Evolutionary conservation across 2,113 vertebrate species (phyloP).

Genomic region (Actinemys pallida): DNA sequence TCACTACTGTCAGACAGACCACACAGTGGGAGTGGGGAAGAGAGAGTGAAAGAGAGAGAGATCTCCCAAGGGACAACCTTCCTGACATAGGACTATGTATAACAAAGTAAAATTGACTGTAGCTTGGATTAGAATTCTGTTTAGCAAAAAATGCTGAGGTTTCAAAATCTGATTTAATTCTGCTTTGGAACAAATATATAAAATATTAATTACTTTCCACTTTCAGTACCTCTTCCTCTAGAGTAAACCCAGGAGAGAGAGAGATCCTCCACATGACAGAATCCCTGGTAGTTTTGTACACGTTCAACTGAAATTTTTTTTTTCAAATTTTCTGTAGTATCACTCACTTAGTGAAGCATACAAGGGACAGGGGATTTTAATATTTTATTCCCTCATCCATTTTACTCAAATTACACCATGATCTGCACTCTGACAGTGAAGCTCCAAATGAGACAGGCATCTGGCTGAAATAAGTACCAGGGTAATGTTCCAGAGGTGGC

Average conservation of each 20-base stretch:
- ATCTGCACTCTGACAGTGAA: not conserved
- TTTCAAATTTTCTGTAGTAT: fast-evolving
- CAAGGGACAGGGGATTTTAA: not conserved
- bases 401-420: not conserved
- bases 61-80: not conserved
- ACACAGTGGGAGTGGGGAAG: not conserved
- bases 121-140: too few species aligned
- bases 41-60: not conserved
- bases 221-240: not conserved
- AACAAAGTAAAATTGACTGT: too few species aligned
- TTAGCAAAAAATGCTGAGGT: too few species aligned
- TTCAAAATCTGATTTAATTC: too few species aligned
- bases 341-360: not conserved
- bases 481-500: not conserved
- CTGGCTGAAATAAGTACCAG: not conserved
- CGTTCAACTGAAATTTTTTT: not conserved
- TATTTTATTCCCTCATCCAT: not conserved
- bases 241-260: not conserved
- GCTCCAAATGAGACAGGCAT: not conserved
- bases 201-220: not conserved
- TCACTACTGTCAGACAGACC: not conserved
- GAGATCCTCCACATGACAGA: not conserved
- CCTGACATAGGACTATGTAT: not conserved
- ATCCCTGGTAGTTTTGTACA: not conserved
- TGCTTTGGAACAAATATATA: not conserved